Evolutionary conservation across 2,888 invertebrate genomes (phyloP), one percentile per base, ranked within the genome.

Genomic region (Chorisops tibialis): DNA sequence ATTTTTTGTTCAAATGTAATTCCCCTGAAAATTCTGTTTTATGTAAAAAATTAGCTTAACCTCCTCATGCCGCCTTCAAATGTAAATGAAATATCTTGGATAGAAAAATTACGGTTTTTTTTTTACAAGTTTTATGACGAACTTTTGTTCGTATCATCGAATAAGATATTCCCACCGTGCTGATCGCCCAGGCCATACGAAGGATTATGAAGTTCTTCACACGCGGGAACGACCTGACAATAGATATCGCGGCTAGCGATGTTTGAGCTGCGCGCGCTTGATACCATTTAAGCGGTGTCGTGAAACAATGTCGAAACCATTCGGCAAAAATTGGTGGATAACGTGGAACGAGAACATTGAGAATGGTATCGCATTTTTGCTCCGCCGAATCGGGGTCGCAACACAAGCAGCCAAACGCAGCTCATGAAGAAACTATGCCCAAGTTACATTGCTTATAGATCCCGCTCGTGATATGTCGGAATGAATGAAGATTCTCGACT

Each of bases 161-260:
- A 85, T 6, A 95, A 83, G 71, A 99, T 93, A 77, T 98, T 98
- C 79, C 97, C 95, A 22, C 96, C 95, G 73, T 97, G 94, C 12
- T 98, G 85, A 79, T 99, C 99, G 11, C 99, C 99, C 12, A 99
- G 82, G 0, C 96, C 96, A n/a, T n/a, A n/a, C n/a, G n/a, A n/a
- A n/a, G n/a, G n/a, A n/a, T n/a, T n/a, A n/a, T n/a, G n/a, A n/a
- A n/a, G n/a, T n/a, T n/a, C n/a, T n/a, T n/a, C n/a, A n/a, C n/a
- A n/a, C n/a, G n/a, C 71, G 72, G 49, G 43, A 78, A 76, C 48
- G 79, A 79, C 3, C 79, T 79, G 43, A 77, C 79, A 69, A 98
- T 96, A 1, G 96, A 96, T 91, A 99, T 98, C 0, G 97, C 97
- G 11, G 98, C 98, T 2, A 92, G 87, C 0, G 54, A 92, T 90